Evolutionary conservation across 2,888 invertebrate species (phyloP).

Genomic region (Luperina testacea): DNA sequence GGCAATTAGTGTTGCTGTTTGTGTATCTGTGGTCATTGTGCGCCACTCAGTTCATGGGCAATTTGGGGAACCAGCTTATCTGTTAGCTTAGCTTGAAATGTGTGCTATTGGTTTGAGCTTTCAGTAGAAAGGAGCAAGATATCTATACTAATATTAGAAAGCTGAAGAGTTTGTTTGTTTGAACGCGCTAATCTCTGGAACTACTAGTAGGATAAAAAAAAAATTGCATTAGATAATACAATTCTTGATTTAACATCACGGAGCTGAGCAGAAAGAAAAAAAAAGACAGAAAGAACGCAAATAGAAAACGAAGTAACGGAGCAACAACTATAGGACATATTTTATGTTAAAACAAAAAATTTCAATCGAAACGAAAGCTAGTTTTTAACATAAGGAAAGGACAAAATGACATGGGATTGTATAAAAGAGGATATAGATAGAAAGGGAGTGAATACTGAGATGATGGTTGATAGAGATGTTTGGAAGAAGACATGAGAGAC

Average conservation of each 20-base stretch:
- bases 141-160: neutral
- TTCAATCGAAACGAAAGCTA: neutral
- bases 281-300: neutral
- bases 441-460: neutral
- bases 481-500: neutral
- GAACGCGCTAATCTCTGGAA: too few relatives aligned
- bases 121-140: neutral
- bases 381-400: neutral
- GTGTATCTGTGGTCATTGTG: constrained; percentile 58
- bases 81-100: constrained; percentile 24
- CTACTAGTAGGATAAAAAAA: neutral
- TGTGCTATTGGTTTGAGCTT: neutral
- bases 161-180: neutral
- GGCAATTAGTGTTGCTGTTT: constrained; percentile 69
- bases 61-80: constrained; percentile 45
- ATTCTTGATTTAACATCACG: neutral
- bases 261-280: neutral
- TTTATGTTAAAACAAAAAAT: neutral
- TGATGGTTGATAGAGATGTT: neutral
- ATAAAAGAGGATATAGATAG: too few relatives aligned
- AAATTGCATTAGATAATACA: neutral
- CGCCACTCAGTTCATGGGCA: constrained; percentile 45
- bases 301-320: neutral
- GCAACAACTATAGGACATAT: neutral
- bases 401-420: neutral